Conservation (phyloP, 2,797 vertebrate species). For the Bradypus variegatus region DNA sequence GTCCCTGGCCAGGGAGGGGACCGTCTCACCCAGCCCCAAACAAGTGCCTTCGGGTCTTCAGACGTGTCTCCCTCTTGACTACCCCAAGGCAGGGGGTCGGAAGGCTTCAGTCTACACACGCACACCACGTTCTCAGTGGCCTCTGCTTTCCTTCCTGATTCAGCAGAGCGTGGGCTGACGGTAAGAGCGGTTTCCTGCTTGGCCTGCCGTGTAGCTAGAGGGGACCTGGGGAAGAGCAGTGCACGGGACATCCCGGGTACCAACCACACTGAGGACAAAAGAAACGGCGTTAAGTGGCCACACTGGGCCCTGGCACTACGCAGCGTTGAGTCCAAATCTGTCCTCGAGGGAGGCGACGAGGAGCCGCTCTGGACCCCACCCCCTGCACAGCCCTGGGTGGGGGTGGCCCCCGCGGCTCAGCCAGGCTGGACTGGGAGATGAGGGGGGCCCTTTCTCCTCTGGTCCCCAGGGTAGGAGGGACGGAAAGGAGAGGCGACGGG, state of each 20-base stretch:
- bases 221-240: not conserved
- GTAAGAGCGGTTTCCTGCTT: too few relatives aligned
- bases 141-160: not conserved
- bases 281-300: too few relatives aligned
- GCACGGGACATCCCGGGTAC: not conserved
- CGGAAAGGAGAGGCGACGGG: not conserved
- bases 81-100: rapidly evolving
- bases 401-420: not conserved
- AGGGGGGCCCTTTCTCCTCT: not conserved
- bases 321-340: not conserved
- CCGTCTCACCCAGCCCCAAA: not conserved
- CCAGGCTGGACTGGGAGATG: not conserved
- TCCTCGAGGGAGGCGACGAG: not conserved
- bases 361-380: not conserved
- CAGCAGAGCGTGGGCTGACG: not conserved
- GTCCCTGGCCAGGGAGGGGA: not conserved
- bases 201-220: not conserved
- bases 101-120: too few relatives aligned
- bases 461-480: not conserved
- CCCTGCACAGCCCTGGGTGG: too few relatives aligned
- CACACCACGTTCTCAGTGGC: too few relatives aligned
- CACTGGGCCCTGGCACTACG: not conserved
- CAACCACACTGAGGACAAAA: not conserved
- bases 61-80: not conserved
- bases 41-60: rapidly evolving